phyloP scores from a whole-genome alignment of 2,113 vertebrate genomes.

The Toxotes jaculatrix region DNA sequence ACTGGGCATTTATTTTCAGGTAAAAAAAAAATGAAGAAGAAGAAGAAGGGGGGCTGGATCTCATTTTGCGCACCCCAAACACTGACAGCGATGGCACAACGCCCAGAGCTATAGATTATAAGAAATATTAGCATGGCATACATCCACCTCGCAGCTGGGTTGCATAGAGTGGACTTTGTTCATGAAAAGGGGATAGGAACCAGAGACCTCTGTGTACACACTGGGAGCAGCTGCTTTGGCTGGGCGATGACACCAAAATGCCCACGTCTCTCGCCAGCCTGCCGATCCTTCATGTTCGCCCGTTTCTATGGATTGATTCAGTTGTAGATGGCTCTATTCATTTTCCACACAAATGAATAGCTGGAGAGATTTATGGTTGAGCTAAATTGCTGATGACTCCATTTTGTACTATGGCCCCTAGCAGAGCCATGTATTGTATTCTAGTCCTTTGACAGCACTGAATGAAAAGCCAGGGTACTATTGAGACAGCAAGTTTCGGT shows the following conservation, averaged over 20 bases:
- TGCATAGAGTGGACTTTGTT: constrained; percentile 16
- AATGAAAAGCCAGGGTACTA: constrained; percentile 47
- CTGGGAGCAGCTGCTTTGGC: constrained; percentile 57
- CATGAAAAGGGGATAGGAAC: constrained; percentile 6
- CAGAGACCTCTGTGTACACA: constrained; percentile 17
- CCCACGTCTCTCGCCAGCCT: constrained; percentile 22
- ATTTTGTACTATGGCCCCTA: constrained; percentile 40
- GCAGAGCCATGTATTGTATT: constrained; percentile 47
- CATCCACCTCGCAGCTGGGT: constrained; percentile 7
- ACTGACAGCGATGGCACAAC: not conserved
- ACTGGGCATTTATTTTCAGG: not conserved
- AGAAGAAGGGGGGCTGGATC: not conserved
- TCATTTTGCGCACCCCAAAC: not conserved
- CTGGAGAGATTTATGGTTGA: constrained; percentile 45
- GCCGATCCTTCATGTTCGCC: constrained; percentile 30
- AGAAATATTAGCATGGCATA: not conserved
- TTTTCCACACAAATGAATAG: constrained; percentile 56
- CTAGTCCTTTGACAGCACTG: constrained; percentile 45
- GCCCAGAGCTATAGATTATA: not conserved
- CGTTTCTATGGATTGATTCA: constrained; percentile 39
- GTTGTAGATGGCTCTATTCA: constrained; percentile 65
- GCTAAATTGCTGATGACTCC: constrained; percentile 57
- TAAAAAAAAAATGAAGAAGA: not conserved
- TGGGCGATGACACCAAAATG: constrained; percentile 30
- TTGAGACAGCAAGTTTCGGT: constrained; percentile 46